Evolutionary conservation across 2,113 vertebrate genomes (phyloP).

Genomic region (Trichechus manatus): DNA sequence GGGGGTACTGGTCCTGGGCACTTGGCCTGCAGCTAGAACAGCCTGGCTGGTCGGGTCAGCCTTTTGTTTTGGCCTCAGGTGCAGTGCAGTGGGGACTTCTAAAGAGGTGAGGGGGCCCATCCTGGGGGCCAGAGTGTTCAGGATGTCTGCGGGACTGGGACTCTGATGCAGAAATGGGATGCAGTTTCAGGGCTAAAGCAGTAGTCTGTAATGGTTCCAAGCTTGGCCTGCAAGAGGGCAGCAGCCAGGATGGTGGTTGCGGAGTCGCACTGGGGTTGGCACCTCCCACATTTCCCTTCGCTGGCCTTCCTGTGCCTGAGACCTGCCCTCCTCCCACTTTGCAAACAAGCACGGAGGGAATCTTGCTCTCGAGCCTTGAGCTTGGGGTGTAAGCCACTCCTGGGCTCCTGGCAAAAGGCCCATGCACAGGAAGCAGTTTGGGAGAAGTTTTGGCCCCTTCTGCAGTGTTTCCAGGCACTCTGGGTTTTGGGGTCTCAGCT

Average conservation of each 20-base stretch:
- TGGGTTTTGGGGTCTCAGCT: not conserved
- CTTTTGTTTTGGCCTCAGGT: not conserved
- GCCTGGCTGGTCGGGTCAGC: not conserved
- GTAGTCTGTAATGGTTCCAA: too few relatives aligned
- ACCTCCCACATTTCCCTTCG: too few relatives aligned
- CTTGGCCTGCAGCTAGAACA: not conserved
- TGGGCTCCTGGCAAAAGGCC: fast-evolving
- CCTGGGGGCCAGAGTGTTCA: not conserved
- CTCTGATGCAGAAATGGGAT: not conserved
- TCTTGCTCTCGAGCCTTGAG: not conserved
- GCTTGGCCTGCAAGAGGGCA: fast-evolving
- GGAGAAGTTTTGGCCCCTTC: not conserved
- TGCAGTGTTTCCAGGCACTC: not conserved
- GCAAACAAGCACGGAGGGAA: too few relatives aligned
- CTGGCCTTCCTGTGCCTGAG: not conserved
- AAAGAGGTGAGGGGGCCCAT: not conserved
- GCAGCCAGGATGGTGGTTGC: fast-evolving
- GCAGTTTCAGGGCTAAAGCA: not conserved
- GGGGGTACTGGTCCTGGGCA: not conserved
- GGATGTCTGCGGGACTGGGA: not conserved
- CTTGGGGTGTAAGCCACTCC: not conserved
- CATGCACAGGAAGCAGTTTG: not conserved
- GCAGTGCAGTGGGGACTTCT: not conserved
- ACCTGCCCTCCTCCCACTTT: not conserved
- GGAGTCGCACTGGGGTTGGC: too few relatives aligned